Conservation (phyloP, 2,888 invertebrate genomes). For the Carpatolechia fugitivella region DNA sequence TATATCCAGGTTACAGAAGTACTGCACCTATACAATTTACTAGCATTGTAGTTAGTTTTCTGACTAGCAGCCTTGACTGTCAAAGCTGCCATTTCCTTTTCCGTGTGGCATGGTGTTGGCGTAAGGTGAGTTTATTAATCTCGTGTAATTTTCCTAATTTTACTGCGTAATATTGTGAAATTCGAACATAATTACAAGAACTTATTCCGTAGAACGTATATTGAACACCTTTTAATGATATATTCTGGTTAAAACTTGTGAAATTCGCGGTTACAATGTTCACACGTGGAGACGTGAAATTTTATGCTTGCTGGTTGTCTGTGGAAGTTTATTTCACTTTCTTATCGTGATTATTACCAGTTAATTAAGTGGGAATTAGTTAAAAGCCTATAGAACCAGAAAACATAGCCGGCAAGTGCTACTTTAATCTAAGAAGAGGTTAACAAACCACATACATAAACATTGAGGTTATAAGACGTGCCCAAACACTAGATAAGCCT, state of each 20-base stretch:
- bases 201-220: not conserved
- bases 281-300: not conserved
- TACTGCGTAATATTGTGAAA: slow-evolving; percentile 26
- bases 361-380: no score
- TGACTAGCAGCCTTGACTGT: not conserved
- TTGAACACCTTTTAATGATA: slow-evolving; percentile 6
- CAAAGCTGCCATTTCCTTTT: slow-evolving; percentile 52
- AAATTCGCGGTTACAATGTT: not conserved
- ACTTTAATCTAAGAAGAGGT: slow-evolving; percentile 35
- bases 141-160: slow-evolving; percentile 41
- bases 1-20: not conserved
- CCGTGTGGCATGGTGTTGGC: slow-evolving; percentile 76
- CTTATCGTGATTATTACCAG: not conserved
- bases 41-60: not conserved
- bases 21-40: not conserved
- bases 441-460: slow-evolving; percentile 30
- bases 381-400: not conserved
- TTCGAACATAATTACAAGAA: not conserved
- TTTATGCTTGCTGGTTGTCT: not conserved
- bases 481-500: slow-evolving; percentile 42
- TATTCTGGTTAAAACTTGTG: slow-evolving; percentile 19
- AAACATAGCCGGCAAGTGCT: not conserved
- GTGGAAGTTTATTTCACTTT: not conserved
- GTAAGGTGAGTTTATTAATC: slow-evolving; percentile 64
- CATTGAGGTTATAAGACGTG: slow-evolving; percentile 10